Evolutionary conservation across 2,797 vertebrate genomes (phyloP), one percentile per base, ranked within the genome.

Genomic region (Megalops cyprinoides): DNA sequence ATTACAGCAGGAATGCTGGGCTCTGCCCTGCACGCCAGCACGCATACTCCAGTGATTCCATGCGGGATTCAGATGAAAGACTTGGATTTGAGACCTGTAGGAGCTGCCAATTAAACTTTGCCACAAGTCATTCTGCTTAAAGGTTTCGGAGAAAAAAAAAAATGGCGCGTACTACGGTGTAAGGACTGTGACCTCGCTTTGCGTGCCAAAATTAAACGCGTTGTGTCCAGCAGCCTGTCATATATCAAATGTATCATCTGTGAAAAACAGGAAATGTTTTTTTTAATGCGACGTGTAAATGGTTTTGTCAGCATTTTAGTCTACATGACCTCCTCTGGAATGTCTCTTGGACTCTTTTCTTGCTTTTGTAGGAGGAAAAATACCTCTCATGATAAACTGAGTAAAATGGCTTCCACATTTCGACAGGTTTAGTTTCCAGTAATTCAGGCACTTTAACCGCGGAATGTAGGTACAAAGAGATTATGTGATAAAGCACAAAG

Each of bases 121-220:
- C 79, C 84, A 85, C 74, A 83, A 73, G 53, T 81, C 91, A 83
- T 85, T 91, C 82, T 87, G 83, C 87, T 85, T 76, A 79, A 79
- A 86, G 84, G 86, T 87, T 89, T 90, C 85, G 79, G 89, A 90
- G 7, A 85, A 78, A 84, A 90, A 85, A 14, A 85, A 78, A 84
- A 90, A 85, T 89, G 86, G 83, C 89, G 87, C 89, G 89, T 83
- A 91, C 90, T 87, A 82, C 90, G 89, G 91, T 86, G 86, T 73
- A 60, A 87, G 90, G 82, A 82, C 82, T 88, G 83, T 90, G 85
- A 86, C 90, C 90, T 88, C 87, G 90, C 86, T 91, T 86, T 86
- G 86, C 86, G 89, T 85, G 89, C 88, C 90, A 91, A 88, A 91
- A 93, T 92, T 92, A 91, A 92, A 93, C 86, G 92, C 88, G 82